These are phyloP conservation scores for Zoanthus sansibaricus DNA, from an alignment of 92 coral and sea anemone genomes.

Conservation along the genomic window DNA sequence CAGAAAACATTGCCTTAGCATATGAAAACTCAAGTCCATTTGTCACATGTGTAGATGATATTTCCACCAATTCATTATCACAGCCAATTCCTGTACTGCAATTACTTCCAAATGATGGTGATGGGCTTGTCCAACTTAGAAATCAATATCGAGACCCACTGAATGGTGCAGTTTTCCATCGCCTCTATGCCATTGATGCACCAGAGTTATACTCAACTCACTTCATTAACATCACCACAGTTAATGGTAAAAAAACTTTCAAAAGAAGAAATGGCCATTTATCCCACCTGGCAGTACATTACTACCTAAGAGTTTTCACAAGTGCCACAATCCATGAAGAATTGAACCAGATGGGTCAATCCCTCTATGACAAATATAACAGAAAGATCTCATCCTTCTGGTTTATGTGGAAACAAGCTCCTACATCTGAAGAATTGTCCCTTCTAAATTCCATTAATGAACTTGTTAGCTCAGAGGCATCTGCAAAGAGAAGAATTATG, in stretches of 20 bases:
- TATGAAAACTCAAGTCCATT: conserved; percentile 32
- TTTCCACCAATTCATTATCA: conserved; percentile 29
- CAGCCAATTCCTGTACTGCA: conserved; percentile 34
- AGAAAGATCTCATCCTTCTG: conserved; percentile 22
- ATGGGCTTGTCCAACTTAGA: conserved; percentile 40
- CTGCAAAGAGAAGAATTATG: conserved; percentile 7
- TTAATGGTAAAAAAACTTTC: conserved; percentile 1
- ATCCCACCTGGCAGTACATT: conserved; percentile 47
- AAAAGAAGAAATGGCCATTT: conserved; percentile 50
- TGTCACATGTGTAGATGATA: conserved; percentile 38
- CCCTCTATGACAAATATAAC: conserved; percentile 13
- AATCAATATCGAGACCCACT: conserved; percentile 10
- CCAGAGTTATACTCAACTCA: conserved; percentile 17
- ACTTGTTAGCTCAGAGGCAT: conserved; percentile 4
- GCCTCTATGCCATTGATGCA: conserved; percentile 38
- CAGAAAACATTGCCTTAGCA: conserved; percentile 33
- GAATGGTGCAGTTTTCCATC: conserved; percentile 31
- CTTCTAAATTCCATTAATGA: background rate
- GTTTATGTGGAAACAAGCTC: conserved; percentile 11
- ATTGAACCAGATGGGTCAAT: background rate
- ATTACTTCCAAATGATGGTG: conserved; percentile 45
- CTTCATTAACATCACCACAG: conserved; percentile 22
- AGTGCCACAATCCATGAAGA: conserved; percentile 13
- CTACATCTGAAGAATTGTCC: conserved; percentile 23
- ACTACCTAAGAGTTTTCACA: conserved; percentile 26